Base-by-base conservation (phyloP, 2,113 vertebrate genomes). In the Alouatta palliata region DNA sequence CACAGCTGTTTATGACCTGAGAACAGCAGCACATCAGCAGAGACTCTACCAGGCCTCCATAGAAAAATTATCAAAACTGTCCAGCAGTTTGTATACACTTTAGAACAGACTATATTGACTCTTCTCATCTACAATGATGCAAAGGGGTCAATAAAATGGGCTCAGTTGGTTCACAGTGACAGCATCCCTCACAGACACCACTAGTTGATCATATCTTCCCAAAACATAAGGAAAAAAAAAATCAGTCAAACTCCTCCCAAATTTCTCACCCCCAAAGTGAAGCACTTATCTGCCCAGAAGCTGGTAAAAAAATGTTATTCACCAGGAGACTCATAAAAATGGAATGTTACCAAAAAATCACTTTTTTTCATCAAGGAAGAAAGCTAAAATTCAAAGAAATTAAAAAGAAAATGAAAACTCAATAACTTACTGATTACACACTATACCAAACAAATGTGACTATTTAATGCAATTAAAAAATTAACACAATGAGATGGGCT, bases 381-480 rank as follows among this genome's bases (percentile, higher is more conserved):
- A 37, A 75, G 32, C 40, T 86, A 83, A 82, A 91, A 56, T 49
- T 70, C 6, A 64, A 43, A 91, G 71, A 80, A 66, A 70, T 13
- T 43, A 45, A 87, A 61, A 87, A 25, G 16, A 87, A 94, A 92
- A 92, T 23, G 56, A 94, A 93, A 91, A 87, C 10, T 27, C 86
- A 70, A 0, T 37, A 73, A 83, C 23, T 77, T 88, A 84, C 8
- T 94, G 40, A 87, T 93, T 71, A 92, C 3, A 84, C 47, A 96
- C 47, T 58, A 52, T 11, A 90, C 9, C 43, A 91, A 64, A 64
- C 61, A 64, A 64, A 64, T 64, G 61, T 64, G 61, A 64, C 61
- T 64, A 81, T 43, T 96, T 73, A 76, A 52, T 71, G 66, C 73
- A 61, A 66, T 90, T 90, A 56, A 87, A 95, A 89, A 25, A 58